phyloP scores from a whole-genome alignment of 2,888 invertebrate genomes.

The Acanthosepion pharaonis region DNA sequence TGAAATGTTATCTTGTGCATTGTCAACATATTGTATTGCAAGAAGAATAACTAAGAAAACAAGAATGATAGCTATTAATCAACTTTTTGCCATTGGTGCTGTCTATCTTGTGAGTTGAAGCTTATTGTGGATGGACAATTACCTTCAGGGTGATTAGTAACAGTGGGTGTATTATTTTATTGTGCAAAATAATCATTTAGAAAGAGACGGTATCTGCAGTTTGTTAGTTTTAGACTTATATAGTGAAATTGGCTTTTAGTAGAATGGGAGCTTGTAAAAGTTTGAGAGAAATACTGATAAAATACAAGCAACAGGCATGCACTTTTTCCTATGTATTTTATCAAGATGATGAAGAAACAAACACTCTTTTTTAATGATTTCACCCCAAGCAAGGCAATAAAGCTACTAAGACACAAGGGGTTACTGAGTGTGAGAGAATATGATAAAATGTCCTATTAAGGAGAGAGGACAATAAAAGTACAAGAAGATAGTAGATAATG shows the following conservation, averaged over 20 bases:
- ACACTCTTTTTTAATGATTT: no score
- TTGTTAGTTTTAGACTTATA: not conserved
- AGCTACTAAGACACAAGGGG: no score
- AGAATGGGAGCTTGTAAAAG: not conserved
- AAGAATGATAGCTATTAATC: not conserved
- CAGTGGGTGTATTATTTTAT: not conserved
- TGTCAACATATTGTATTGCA: constrained; percentile 12
- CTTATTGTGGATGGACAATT: constrained; percentile 13
- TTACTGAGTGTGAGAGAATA: no score
- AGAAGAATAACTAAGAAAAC: not conserved
- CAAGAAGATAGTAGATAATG: no score
- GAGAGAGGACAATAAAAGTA: no score
- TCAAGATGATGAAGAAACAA: no score
- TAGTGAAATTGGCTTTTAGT: no score
- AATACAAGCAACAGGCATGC: no score
- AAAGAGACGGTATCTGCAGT: not conserved
- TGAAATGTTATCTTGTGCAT: not conserved
- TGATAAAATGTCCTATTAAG: no score
- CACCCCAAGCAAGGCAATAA: no score
- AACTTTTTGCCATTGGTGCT: not conserved
- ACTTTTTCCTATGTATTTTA: no score
- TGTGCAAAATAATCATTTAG: not conserved
- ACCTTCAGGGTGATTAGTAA: not conserved
- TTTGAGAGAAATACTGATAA: not conserved
- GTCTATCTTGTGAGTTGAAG: not conserved